A percentile compares a stretch with the other conserved stretches of the same genome.
Evolutionary conservation across 2,113 vertebrate genomes (phyloP).

Genomic region (Pachyramphus minor): DNA sequence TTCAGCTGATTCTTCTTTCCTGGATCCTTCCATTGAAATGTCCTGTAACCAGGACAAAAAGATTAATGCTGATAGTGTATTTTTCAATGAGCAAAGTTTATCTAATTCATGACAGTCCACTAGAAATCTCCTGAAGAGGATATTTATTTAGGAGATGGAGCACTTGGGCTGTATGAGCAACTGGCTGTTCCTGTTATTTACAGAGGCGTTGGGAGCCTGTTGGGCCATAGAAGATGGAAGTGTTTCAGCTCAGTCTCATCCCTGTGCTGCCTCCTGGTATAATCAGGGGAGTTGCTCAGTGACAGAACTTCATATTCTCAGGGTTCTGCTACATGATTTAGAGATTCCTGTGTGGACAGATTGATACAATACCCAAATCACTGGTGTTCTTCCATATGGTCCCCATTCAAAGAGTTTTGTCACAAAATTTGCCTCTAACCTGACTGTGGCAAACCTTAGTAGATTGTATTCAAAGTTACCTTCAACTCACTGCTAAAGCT

Average conservation of each 20-base stretch:
- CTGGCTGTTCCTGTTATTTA: not conserved
- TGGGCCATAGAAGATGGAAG: not conserved
- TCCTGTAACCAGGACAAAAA: not conserved
- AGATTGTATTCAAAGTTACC: not conserved
- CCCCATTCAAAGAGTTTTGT: not conserved
- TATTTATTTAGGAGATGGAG: constrained; percentile 7
- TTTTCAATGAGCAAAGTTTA: not conserved
- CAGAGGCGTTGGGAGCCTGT: not conserved
- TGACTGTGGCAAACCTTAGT: not conserved
- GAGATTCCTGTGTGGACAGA: not conserved
- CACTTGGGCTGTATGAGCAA: not conserved
- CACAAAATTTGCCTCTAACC: not conserved
- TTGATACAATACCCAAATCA: not conserved
- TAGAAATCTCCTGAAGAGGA: not conserved
- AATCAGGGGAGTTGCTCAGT: not conserved
- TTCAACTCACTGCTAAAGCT: not conserved
- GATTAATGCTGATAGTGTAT: not conserved
- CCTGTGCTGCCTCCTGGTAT: not conserved
- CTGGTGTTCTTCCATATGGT: not conserved
- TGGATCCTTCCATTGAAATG: not conserved
- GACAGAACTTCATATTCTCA: not conserved
- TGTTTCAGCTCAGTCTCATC: not conserved
- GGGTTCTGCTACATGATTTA: not conserved
- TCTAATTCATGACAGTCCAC: not conserved
- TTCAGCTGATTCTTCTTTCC: not conserved